A percentile compares a stretch with the other conserved stretches of the same genome.
Evolutionary conservation across 2,888 invertebrate genomes (phyloP).

Genomic region (Sturmia bella): DNA sequence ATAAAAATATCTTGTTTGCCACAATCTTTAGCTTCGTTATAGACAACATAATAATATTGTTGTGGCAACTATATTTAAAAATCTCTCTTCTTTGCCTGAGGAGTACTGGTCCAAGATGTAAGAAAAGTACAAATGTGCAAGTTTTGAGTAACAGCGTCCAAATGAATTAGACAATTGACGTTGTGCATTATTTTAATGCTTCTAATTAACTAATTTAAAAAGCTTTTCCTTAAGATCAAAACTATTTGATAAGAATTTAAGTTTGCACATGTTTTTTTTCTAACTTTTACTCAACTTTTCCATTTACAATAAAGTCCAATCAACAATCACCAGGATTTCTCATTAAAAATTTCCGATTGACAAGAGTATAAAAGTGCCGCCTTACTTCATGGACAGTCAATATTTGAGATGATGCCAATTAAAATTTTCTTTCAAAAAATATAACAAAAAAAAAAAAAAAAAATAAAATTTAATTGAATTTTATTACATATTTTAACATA

Average conservation of each 20-base stretch:
- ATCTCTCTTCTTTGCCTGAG: no score
- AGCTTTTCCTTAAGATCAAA: no score
- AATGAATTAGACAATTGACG: no score
- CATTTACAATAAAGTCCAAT: background rate
- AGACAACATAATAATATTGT: no score
- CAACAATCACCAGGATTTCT: constrained; percentile 1
- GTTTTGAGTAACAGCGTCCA: no score
- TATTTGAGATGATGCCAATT: constrained; percentile 65
- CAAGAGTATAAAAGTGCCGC: constrained; percentile 34
- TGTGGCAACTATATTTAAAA: no score
- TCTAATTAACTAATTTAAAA: background rate
- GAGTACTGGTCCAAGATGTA: no score
- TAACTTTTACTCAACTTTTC: background rate
- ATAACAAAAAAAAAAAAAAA: background rate
- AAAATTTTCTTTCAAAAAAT: constrained; percentile 32
- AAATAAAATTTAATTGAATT: background rate
- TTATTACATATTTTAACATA: background rate
- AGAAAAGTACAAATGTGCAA: no score
- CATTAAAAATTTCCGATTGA: constrained; percentile 33
- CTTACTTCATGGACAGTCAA: constrained; percentile 45
- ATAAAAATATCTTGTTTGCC: no score
- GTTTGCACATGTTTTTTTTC: background rate
- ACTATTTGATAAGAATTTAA: background rate
- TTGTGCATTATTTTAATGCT: no score
- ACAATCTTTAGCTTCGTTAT: no score